Conservation (phyloP, 1,140 invertebrate genomes). For the Papilio helenus region DNA sequence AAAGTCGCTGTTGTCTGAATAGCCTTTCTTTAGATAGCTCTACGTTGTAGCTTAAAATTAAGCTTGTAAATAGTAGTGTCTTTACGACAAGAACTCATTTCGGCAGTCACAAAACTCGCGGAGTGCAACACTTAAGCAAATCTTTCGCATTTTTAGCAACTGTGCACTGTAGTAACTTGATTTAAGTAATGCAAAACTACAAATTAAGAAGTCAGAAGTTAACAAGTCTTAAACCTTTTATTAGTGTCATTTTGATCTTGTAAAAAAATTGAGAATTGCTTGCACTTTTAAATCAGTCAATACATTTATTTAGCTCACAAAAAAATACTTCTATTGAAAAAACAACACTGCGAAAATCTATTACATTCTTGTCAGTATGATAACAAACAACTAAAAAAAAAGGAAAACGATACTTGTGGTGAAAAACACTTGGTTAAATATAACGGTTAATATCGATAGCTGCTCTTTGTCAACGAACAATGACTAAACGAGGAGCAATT, state of each 20-base stretch:
- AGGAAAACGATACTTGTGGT: not conserved
- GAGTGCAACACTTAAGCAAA: not conserved
- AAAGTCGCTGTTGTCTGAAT: too few relatives aligned
- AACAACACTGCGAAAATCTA: not conserved
- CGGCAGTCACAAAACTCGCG: not conserved
- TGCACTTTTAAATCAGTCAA: too few relatives aligned
- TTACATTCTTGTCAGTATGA: not conserved
- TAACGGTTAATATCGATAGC: conserved; percentile 31
- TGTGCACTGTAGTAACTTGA: not conserved
- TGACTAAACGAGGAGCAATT: conserved; percentile 38
- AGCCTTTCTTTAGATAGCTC: not conserved
- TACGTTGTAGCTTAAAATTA: not conserved
- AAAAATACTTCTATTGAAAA: too few relatives aligned
- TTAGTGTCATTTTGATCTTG: not conserved
- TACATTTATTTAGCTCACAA: too few relatives aligned
- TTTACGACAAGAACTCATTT: conserved; percentile 1
- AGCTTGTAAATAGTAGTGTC: not conserved
- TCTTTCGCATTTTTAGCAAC: not conserved
- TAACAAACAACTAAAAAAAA: not conserved
- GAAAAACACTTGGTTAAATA: not conserved
- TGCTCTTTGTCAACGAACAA: conserved; percentile 37
- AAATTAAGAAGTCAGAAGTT: not conserved
- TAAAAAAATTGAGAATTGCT: not conserved
- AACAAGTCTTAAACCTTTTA: too few relatives aligned
- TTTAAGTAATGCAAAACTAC: not conserved